Evolutionary conservation across 2,797 vertebrate genomes (phyloP).

Genomic region (Hypotaenidia philippensis): DNA sequence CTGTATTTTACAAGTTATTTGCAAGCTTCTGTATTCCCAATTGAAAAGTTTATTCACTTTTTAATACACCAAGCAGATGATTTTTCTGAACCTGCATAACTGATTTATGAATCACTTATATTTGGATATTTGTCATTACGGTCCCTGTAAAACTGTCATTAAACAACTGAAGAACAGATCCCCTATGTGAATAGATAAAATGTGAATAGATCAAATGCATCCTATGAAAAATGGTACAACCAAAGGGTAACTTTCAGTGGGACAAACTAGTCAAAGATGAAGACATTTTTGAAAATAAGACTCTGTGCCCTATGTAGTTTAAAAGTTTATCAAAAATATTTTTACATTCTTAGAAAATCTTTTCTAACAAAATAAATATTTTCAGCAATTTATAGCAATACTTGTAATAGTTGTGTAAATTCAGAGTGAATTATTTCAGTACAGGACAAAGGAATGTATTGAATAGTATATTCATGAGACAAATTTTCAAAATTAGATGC

Average conservation of each 20-base stretch:
- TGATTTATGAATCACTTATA: conserved; percentile 17
- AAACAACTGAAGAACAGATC: not conserved
- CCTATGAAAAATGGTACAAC: not conserved
- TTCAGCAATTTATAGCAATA: not conserved
- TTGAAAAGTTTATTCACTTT: not conserved
- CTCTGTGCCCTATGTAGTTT: not conserved
- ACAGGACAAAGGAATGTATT: not conserved
- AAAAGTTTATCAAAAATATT: not conserved
- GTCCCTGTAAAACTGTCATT: not conserved
- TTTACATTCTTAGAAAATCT: not conserved
- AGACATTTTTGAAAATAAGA: not conserved
- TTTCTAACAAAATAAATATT: not conserved
- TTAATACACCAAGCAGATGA: not conserved
- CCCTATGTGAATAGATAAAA: not conserved
- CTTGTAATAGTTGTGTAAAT: not conserved
- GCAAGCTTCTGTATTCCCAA: not conserved
- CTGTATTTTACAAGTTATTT: conserved; percentile 6
- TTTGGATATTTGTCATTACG: conserved; percentile 12
- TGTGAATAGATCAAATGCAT: not conserved
- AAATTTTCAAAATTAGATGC: not conserved
- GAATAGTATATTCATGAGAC: not conserved
- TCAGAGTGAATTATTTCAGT: not conserved
- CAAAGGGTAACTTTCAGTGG: not conserved
- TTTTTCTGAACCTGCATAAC: not conserved
- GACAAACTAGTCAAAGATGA: not conserved